A percentile compares a stretch with the other conserved stretches of the same genome.
These are phyloP conservation scores for Tetranychus cinnabarinus DNA, from an alignment of 1,140 invertebrate genomes.

Conservation along the genomic window DNA sequence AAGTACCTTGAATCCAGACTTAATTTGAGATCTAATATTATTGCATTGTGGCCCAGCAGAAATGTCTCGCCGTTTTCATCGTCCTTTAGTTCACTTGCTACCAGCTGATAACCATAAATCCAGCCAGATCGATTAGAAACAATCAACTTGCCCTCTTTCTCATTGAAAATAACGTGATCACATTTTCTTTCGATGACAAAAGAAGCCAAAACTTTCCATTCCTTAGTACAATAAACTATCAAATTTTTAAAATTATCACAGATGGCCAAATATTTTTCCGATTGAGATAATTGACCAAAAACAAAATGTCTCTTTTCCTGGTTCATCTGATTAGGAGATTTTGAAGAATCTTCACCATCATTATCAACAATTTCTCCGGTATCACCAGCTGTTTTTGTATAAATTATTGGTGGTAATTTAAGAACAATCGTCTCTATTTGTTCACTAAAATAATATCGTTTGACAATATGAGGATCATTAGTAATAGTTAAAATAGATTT, in stretches of 20 bases:
- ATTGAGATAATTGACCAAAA: neutral
- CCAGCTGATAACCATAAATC: conserved; percentile 3
- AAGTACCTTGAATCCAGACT: neutral
- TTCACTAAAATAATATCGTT: no score
- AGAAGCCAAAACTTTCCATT: neutral
- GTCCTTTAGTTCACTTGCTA: neutral
- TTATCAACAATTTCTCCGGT: no score
- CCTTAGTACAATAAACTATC: neutral
- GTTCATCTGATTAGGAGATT: no score
- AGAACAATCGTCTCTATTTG: no score
- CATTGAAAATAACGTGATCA: conserved; percentile 5
- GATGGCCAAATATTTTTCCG: neutral
- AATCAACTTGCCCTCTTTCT: neutral
- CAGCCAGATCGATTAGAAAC: conserved; percentile 1
- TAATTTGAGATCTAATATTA: conserved; percentile 4
- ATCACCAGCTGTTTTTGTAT: no score
- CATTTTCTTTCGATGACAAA: conserved; percentile 1
- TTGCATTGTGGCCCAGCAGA: conserved; percentile 7
- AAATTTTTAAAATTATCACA: neutral
- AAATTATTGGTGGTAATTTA: no score
- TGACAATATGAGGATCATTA: no score
- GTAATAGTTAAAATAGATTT: no score
- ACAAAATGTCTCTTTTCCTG: neutral
- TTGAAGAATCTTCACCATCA: no score
- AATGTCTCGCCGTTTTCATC: neutral